phyloP scores from a whole-genome alignment of 2,113 vertebrate species.

The Colistium nudipinnis region DNA sequence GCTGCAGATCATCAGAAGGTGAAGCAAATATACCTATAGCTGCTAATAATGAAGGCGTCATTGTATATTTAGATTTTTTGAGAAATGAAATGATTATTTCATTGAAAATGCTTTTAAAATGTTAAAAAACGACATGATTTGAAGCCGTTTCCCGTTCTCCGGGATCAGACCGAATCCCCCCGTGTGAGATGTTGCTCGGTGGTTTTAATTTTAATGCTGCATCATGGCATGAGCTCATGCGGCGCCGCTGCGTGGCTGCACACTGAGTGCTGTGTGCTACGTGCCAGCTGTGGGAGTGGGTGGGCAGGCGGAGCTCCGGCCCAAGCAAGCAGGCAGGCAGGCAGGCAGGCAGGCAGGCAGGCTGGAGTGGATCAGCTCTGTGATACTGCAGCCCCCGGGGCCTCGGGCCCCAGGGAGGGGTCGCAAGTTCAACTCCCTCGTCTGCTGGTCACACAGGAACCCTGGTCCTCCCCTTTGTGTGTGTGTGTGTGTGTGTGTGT shows the following conservation, averaged over 20 bases:
- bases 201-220: slow-evolving; percentile 23
- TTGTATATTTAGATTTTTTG: no score
- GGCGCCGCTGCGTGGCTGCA: slow-evolving; percentile 34
- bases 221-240: slow-evolving; percentile 42
- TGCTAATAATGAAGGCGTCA: not conserved
- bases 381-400: slow-evolving; percentile 71
- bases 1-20: slow-evolving; percentile 13
- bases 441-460: slow-evolving; percentile 73
- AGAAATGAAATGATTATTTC: no score
- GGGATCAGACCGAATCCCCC: slow-evolving; percentile 8
- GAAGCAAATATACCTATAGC: not conserved
- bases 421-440: slow-evolving; percentile 82
- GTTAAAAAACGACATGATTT: not conserved
- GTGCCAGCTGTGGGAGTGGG: slow-evolving; percentile 73
- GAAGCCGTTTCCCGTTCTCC: not conserved
- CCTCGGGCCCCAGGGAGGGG: slow-evolving; percentile 72
- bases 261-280: slow-evolving; percentile 64
- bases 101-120: not conserved
- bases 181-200: slow-evolving; percentile 15
- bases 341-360: slow-evolving; percentile 66
- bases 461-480: slow-evolving; percentile 35
- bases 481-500: slow-evolving; percentile 25
- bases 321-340: slow-evolving; percentile 67
- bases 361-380: slow-evolving; percentile 78
- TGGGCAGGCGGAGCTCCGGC: slow-evolving; percentile 43